Conservation (phyloP, 1,140 invertebrate genomes). For the Dufourea novaeangliae region DNA sequence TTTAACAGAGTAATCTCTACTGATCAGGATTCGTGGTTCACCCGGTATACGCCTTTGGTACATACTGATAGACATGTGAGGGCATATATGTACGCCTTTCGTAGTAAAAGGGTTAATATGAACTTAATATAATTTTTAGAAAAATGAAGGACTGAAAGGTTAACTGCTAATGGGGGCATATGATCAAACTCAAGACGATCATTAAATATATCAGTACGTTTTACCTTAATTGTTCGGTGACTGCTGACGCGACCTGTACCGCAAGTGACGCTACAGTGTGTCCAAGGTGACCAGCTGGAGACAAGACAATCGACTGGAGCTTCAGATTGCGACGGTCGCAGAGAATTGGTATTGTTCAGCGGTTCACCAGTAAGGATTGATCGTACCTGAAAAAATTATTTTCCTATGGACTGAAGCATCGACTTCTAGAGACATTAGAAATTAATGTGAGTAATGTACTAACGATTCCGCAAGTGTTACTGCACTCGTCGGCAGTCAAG, state of each 20-base stretch:
- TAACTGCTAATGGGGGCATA: too few relatives aligned
- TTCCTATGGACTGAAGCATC: too few relatives aligned
- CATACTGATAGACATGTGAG: too few relatives aligned
- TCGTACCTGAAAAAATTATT: constrained; percentile 50
- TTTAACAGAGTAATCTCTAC: too few relatives aligned
- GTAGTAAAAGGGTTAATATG: too few relatives aligned
- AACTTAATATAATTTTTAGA: too few relatives aligned
- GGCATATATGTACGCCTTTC: too few relatives aligned
- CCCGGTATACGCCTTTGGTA: too few relatives aligned
- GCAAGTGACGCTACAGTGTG: constrained; percentile 87
- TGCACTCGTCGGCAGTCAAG: constrained; percentile 89
- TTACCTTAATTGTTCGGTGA: constrained; percentile 84
- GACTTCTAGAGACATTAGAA: not conserved
- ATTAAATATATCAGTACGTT: constrained; percentile 17
- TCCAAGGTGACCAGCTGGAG: constrained; percentile 89
- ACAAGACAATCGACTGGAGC: constrained; percentile 85
- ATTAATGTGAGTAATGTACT: constrained; percentile 52
- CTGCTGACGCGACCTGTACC: constrained; percentile 84
- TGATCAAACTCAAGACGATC: too few relatives aligned
- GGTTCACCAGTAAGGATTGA: constrained; percentile 52
- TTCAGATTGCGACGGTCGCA: not conserved
- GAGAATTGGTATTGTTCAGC: not conserved
- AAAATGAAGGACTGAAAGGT: too few relatives aligned
- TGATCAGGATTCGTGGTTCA: too few relatives aligned
- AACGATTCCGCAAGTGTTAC: constrained; percentile 85